Conservation (phyloP, 2,113 vertebrate species). For the Epinephelus cyanopodus region DNA sequence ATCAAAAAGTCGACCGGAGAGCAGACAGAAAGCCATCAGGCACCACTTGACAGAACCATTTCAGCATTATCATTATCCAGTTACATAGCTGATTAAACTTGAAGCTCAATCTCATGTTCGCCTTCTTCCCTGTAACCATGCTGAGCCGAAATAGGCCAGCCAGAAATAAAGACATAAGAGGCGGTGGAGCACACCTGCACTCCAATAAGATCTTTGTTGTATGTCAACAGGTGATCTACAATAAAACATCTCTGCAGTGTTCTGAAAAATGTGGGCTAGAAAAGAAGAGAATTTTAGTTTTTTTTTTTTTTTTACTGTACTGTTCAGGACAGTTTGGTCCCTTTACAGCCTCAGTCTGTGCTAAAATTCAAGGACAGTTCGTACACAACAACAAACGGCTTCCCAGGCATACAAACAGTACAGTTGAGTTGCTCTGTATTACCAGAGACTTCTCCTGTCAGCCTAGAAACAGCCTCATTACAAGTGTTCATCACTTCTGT, state of each 20-base stretch:
- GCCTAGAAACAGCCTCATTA: not conserved
- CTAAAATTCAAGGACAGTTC: not conserved
- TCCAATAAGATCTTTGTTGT: not conserved
- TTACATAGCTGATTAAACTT: slow-evolving; percentile 59
- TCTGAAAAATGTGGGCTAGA: not conserved
- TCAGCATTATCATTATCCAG: slow-evolving; percentile 53
- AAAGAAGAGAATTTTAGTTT: not conserved
- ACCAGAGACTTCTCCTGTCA: not conserved
- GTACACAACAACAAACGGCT: not conserved
- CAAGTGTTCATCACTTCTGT: not conserved
- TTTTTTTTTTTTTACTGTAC: not conserved
- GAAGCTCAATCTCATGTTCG: slow-evolving; percentile 19
- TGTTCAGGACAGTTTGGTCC: not conserved
- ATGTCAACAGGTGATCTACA: not conserved
- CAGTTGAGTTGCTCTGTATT: not conserved
- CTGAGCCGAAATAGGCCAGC: not conserved
- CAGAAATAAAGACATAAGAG: slow-evolving; percentile 8
- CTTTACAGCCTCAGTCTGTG: not conserved
- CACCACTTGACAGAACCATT: slow-evolving; percentile 31
- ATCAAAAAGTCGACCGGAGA: slow-evolving; percentile 24
- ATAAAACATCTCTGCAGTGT: not conserved
- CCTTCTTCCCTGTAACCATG: not conserved
- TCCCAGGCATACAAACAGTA: not conserved
- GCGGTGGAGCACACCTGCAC: not conserved
- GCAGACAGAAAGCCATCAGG: slow-evolving; percentile 19